Evolutionary conservation across 2,797 vertebrate species (phyloP), one percentile per base, ranked within the genome.

Genomic region (Selene dorsalis): DNA sequence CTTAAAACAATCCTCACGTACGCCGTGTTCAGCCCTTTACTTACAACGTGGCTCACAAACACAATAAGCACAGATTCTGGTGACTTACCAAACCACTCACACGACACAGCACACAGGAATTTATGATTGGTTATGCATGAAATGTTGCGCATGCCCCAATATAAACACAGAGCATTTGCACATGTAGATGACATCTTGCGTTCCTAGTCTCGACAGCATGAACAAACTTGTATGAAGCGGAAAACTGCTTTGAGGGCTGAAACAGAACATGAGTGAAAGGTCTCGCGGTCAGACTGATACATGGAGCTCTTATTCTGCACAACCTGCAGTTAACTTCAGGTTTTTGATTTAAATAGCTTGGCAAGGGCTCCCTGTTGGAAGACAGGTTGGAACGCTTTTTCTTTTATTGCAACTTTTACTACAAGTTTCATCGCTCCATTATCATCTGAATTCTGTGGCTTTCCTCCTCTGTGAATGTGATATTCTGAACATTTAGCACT

Each of bases 1-100:
- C 43, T 68, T 62, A 75, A 63, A 84, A 86, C 77, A 68, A 88
- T 56, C 52, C 65, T 63, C 61, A 53, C n/a, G 10, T 39, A n/a
- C 39, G 8, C 18, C 0, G 1, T 17, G 43, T 65, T 68, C 55
- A 48, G 17, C 53, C 45, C 57, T 74, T 70, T 68, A 60, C 79
- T 67, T 47, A 74, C 72, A 73, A 72, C 61, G 22, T 24, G 65
- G 28, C 35, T 72, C 45, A 30, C 35, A 82, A 65, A 73, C 65
- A 50, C 28, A 50, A 39, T 32, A 55, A 22, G 39, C 17, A 47
- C 24, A 2, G 0, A 8, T 68, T 60, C 56, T 20, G 48, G 50
- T 18, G 47, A 30, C 71, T 77, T 28, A 62, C 9, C 56, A 59
- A 74, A 56, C 2, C 35, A n/a, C 67, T 69, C 35, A 14, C 30